A percentile compares a stretch with the other conserved stretches of the same genome.
Conservation (phyloP, 2,113 vertebrate species). For the Platichthys stellatus region DNA sequence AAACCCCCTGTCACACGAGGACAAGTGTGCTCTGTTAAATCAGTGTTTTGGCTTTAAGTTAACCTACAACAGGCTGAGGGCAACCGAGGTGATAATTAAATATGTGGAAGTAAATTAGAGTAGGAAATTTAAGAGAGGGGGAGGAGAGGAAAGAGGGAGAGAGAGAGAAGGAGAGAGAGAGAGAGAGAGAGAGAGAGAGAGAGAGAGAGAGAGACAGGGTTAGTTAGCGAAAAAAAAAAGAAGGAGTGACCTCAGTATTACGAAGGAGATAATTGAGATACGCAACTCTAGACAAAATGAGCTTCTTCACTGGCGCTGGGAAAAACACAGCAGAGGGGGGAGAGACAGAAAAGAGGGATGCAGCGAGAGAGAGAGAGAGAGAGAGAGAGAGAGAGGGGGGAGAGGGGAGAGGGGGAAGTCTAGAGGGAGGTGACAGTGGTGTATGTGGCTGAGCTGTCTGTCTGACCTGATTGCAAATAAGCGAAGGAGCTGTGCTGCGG, state of each 20-base stretch:
- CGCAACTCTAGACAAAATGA: constrained; percentile 80
- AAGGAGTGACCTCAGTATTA: constrained; percentile 62
- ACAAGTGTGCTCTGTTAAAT: constrained; percentile 19
- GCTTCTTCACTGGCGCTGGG: constrained; percentile 72
- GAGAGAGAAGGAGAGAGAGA: neutral
- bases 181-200: neutral
- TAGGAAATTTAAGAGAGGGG: constrained; percentile 40
- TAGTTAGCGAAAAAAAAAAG: constrained; percentile 49
- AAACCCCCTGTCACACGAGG: neutral
- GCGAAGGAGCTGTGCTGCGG: constrained; percentile 75
- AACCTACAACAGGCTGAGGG: constrained; percentile 39
- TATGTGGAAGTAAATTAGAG: constrained; percentile 49
- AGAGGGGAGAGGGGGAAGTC: constrained; percentile 53
- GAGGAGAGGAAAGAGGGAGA: neutral
- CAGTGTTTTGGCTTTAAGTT: constrained; percentile 26
- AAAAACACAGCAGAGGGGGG: constrained; percentile 50
- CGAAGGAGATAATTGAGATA: constrained; percentile 81
- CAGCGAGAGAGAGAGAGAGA: neutral
- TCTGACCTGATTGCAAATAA: constrained; percentile 87
- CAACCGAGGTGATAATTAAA: constrained; percentile 55
- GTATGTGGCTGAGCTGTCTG: constrained; percentile 78
- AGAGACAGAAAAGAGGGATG: constrained; percentile 34
- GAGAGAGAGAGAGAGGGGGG: constrained; percentile 12
- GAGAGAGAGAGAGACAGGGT: neutral
- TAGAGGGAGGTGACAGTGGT: constrained; percentile 82